Evolutionary conservation across 1,140 invertebrate species (phyloP).

Genomic region (Pseudomyrmex flavicornis): DNA sequence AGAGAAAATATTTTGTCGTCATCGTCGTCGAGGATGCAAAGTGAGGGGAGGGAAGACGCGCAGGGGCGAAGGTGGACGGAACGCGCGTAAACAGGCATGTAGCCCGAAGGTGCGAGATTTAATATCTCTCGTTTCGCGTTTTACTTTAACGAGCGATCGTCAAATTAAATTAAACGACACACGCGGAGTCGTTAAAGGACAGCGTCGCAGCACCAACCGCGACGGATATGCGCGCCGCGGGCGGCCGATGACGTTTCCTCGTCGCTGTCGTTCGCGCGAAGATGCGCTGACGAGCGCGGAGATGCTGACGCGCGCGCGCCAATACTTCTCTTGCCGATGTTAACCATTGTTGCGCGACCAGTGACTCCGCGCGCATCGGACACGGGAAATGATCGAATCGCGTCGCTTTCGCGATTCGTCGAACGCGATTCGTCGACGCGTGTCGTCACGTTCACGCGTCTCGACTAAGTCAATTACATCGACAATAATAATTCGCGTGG

Average conservation of each 20-base stretch:
- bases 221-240: conserved; percentile 27
- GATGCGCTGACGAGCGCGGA: conserved; percentile 1
- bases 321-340: not conserved
- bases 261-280: not conserved
- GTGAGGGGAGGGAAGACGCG: conserved; percentile 11
- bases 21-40: not conserved
- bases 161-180: conserved; percentile 82
- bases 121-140: conserved; percentile 62
- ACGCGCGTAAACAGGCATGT: not conserved
- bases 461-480: conserved; percentile 59
- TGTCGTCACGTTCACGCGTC: too few species aligned
- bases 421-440: too few species aligned
- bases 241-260: conserved; percentile 34
- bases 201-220: conserved; percentile 24
- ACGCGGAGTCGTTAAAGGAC: conserved; percentile 75
- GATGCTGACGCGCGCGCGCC: conserved; percentile 23
- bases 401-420: conserved; percentile 25
- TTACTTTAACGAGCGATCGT: conserved; percentile 81
- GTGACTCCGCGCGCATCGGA: conserved; percentile 35
- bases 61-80: not conserved
- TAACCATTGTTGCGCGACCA: conserved; percentile 45
- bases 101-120: conserved; percentile 74
- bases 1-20: not conserved
- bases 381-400: conserved; percentile 49
- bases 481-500: conserved; percentile 20